A percentile compares a stretch with the other conserved stretches of the same genome.
These are phyloP conservation scores for Spongilla lacustris DNA, from an alignment of 37 sponge, comb jelly and placozoan genomes.

Conservation along the genomic window DNA sequence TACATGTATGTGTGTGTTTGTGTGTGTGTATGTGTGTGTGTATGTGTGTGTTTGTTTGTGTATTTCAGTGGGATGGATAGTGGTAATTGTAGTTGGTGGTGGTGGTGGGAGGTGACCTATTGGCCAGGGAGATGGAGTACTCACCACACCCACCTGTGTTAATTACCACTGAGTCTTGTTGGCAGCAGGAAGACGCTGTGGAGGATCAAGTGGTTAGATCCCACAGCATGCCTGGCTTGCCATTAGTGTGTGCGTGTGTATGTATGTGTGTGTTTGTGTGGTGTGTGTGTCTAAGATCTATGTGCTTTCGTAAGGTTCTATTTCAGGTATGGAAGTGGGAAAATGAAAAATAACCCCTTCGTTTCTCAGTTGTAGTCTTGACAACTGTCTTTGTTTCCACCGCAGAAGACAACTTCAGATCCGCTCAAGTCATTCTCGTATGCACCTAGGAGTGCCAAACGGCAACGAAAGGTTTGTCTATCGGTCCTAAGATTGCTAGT, in stretches of 20 bases:
- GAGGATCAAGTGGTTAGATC: not conserved
- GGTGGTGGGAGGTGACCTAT: not conserved
- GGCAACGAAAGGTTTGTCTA: not conserved
- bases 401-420: not conserved
- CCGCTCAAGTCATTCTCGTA: not conserved
- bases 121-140: not conserved
- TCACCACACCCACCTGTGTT: not conserved
- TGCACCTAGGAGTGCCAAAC: not conserved
- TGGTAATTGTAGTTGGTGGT: not conserved
- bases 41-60: not conserved
- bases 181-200: not conserved
- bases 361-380: too few relatives aligned
- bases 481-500: not conserved
- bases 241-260: not conserved
- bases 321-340: too few relatives aligned
- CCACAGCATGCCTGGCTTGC: not conserved
- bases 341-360: too few relatives aligned
- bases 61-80: not conserved
- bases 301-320: too few relatives aligned
- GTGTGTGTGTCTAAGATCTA: too few relatives aligned
- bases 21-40: constrained; percentile 13
- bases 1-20: constrained; percentile 31
- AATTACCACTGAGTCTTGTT: not conserved
- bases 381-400: not conserved
- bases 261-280: not conserved